These are phyloP conservation scores for Brachionus rotundiformis DNA, from an alignment of 1,140 invertebrate species.

Conservation along the genomic window DNA sequence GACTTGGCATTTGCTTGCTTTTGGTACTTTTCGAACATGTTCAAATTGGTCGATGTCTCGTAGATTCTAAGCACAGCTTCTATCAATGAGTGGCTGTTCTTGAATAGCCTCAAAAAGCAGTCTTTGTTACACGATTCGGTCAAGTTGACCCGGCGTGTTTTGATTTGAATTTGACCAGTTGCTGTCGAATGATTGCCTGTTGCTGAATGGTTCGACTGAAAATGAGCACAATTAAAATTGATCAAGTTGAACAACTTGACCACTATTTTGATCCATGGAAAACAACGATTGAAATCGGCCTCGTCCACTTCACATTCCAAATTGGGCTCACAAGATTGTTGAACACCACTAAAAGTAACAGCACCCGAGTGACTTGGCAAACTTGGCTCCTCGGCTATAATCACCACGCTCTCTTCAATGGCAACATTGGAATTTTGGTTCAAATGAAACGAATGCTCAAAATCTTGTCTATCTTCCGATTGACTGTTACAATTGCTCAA, in stretches of 20 bases:
- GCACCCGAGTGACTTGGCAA: neutral
- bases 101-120: conserved; percentile 42
- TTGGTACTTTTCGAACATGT: conserved; percentile 40
- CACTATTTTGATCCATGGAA: conserved; percentile 51
- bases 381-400: conserved; percentile 7
- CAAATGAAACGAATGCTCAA: neutral
- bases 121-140: neutral
- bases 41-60: conserved; percentile 51
- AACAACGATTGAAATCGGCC: conserved; percentile 38
- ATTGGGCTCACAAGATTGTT: neutral
- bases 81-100: conserved; percentile 37
- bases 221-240: conserved; percentile 27
- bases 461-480: conserved; percentile 24
- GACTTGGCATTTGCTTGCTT: neutral
- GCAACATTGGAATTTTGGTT: neutral
- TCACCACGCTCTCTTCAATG: neutral
- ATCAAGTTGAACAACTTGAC: conserved; percentile 29
- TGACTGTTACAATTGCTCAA: conserved; percentile 37
- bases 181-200: neutral
- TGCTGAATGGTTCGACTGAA: neutral
- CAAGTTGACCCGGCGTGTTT: neutral
- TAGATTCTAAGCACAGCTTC: conserved; percentile 53
- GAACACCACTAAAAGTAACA: conserved; percentile 31
- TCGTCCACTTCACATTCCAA: conserved; percentile 45
- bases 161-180: conserved; percentile 20